Percentiles rank a stretch among this genome's conserved stretches.
phyloP scores from a whole-genome alignment of 2,888 invertebrate genomes.

The Tribolium freemani region DNA sequence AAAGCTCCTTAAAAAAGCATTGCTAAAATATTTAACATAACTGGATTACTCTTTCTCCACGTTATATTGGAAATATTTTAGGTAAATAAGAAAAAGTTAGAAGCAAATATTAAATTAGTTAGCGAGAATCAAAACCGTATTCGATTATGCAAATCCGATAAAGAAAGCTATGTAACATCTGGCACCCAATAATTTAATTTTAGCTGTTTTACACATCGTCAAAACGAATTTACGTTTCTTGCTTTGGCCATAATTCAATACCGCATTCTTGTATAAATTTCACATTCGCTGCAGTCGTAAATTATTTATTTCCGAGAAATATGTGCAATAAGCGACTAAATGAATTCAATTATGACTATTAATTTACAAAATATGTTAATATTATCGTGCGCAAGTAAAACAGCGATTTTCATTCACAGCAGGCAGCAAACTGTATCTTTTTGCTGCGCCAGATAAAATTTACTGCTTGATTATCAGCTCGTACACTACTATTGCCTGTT shows the following conservation, averaged over 20 bases:
- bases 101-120: slow-evolving; percentile 25
- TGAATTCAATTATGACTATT: not conserved
- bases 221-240: not conserved
- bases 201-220: not conserved
- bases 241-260: not conserved
- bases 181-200: not conserved
- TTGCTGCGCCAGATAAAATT: not conserved
- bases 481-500: not conserved
- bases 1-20: not conserved
- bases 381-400: not conserved
- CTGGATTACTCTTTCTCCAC: not conserved
- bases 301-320: not conserved
- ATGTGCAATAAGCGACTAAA: not conserved
- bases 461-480: not conserved
- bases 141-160: slow-evolving; percentile 19
- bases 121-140: slow-evolving; percentile 4
- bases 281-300: not conserved
- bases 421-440: not conserved
- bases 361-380: slow-evolving; percentile 13
- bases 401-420: slow-evolving; percentile 2
- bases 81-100: slow-evolving; percentile 16
- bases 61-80: slow-evolving; percentile 24
- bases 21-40: slow-evolving; percentile 24
- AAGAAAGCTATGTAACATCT: not conserved
- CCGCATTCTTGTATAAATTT: not conserved